Percentiles rank a stretch among this genome's conserved stretches.
Evolutionary conservation across 37 sponge, comb jelly and placozoan genomes (phyloP).

Genomic region (Chondrilla cf. caribensis): DNA sequence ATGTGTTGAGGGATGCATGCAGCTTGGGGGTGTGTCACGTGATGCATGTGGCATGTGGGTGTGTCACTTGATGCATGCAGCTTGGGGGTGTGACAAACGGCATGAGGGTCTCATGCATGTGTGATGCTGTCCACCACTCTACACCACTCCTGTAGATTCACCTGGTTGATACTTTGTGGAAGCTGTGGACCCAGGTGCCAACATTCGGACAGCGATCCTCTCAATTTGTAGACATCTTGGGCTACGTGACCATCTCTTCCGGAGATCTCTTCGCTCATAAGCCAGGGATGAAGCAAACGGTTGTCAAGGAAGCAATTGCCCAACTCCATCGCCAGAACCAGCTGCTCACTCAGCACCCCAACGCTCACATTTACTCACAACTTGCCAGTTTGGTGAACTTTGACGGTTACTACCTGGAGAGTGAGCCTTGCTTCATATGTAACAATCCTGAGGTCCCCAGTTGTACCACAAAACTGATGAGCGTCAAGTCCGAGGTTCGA

Average conservation of each 20-base stretch:
- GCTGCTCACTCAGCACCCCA: constrained; percentile 69
- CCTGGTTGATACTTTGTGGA: constrained; percentile 69
- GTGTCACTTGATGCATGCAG: too few relatives aligned
- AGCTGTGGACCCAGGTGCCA: constrained; percentile 73
- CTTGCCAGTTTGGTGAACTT: constrained; percentile 78
- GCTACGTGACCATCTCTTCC: constrained; percentile 56
- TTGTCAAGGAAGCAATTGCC: constrained; percentile 48
- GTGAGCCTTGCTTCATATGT: constrained; percentile 92
- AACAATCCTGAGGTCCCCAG: constrained; percentile 90
- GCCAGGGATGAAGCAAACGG: constrained; percentile 29
- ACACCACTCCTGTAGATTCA: constrained; percentile 20
- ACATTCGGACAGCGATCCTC: constrained; percentile 75
- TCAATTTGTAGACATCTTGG: constrained; percentile 92
- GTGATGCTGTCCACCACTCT: too few relatives aligned
- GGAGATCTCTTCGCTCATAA: neutral
- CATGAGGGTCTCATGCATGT: too few relatives aligned
- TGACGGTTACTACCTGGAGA: constrained; percentile 93
- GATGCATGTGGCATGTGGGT: too few relatives aligned
- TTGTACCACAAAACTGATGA: constrained; percentile 55
- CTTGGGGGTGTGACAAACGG: too few relatives aligned
- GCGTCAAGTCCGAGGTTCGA: constrained; percentile 71
- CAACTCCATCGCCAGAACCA: constrained; percentile 71
- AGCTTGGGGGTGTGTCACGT: too few relatives aligned
- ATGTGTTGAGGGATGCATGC: too few relatives aligned
- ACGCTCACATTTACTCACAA: constrained; percentile 78